phyloP scores from a whole-genome alignment of 2,888 invertebrate species.

The Lepidocyrtoides sp. region DNA sequence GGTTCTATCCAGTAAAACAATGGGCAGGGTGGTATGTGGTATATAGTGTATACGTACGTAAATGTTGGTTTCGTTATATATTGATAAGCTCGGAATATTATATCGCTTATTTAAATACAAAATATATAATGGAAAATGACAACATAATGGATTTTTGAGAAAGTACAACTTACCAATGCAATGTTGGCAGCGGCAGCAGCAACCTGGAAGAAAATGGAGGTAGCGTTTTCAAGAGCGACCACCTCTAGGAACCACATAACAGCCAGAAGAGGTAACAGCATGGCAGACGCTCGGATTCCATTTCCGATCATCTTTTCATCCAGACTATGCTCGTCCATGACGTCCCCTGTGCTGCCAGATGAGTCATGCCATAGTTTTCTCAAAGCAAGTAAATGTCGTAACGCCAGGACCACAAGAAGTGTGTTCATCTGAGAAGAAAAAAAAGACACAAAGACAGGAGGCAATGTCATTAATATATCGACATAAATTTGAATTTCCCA shows the following conservation, averaged over 20 bases:
- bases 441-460: neutral
- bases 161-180: constrained; percentile 86
- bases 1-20: neutral
- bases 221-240: constrained; percentile 91
- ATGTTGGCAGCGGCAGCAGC: constrained; percentile 86
- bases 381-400: constrained; percentile 85
- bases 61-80: no score
- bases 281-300: constrained; percentile 88
- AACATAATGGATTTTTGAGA: constrained; percentile 31
- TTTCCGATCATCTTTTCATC: constrained; percentile 85
- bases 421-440: constrained; percentile 86
- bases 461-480: neutral
- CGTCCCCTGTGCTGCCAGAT: constrained; percentile 81
- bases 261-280: constrained; percentile 91
- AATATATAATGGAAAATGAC: constrained; percentile 16
- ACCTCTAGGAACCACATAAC: constrained; percentile 93
- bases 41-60: neutral
- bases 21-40: neutral
- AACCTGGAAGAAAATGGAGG: constrained; percentile 86
- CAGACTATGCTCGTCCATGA: constrained; percentile 83
- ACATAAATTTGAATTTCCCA: neutral
- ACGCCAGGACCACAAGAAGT: constrained; percentile 86
- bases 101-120: constrained; percentile 1
- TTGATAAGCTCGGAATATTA: constrained; percentile 7
- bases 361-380: constrained; percentile 85